phyloP scores from a whole-genome alignment of 2,113 vertebrate genomes.

The Pachyramphus minor region DNA sequence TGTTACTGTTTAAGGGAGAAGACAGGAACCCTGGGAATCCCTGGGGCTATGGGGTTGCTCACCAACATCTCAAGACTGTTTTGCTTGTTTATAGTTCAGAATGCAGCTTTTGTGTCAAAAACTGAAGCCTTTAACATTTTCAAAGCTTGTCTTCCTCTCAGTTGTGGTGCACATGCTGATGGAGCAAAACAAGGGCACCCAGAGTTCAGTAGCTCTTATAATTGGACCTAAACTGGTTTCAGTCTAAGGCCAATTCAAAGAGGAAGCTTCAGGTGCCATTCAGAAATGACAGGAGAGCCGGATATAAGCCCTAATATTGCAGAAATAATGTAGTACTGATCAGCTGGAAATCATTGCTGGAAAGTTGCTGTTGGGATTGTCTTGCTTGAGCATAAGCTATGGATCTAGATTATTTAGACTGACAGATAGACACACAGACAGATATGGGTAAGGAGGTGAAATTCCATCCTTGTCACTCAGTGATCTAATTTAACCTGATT shows the following conservation, averaged over 20 bases:
- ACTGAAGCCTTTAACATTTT: constrained; percentile 44
- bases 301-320: not conserved
- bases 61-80: not conserved
- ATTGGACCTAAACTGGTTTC: constrained; percentile 46
- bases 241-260: constrained; percentile 47
- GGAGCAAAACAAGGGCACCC: constrained; percentile 41
- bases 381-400: not conserved
- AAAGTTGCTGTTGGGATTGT: not conserved
- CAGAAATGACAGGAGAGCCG: not conserved
- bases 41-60: not conserved
- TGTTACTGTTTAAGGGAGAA: not conserved
- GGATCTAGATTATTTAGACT: not conserved
- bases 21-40: not conserved
- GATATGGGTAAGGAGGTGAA: not conserved
- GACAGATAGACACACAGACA: not conserved
- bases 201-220: constrained; percentile 52
- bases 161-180: not conserved
- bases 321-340: not conserved
- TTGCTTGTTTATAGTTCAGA: not conserved
- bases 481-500: not conserved
- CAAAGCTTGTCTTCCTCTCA: constrained; percentile 18
- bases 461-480: not conserved
- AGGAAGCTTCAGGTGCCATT: constrained; percentile 35
- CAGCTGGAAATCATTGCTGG: not conserved
- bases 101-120: constrained; percentile 19